Evolutionary conservation across 2,888 invertebrate genomes (phyloP).

Genomic region (Drosophila bunnanda): DNA sequence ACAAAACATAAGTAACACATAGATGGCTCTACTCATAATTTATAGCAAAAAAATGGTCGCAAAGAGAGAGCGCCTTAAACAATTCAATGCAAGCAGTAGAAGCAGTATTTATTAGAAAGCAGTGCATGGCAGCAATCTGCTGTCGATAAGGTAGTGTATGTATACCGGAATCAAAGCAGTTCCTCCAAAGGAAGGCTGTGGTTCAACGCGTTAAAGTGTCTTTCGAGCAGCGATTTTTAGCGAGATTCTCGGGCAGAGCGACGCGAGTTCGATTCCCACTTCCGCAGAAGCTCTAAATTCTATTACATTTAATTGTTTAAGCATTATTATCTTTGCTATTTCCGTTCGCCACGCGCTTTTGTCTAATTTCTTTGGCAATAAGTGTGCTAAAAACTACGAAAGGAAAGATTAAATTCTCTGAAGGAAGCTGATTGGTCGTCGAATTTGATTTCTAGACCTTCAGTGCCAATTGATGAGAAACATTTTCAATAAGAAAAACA

Average conservation of each 20-base stretch:
- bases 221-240: too few species aligned
- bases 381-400: slow-evolving; percentile 53
- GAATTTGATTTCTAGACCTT: slow-evolving; percentile 58
- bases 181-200: fast-evolving
- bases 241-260: neutral
- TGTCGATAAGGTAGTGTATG: neutral
- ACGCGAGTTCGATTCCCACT: neutral
- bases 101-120: fast-evolving
- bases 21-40: too few species aligned
- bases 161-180: neutral
- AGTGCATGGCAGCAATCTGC: neutral
- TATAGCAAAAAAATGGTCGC: too few species aligned
- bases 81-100: neutral
- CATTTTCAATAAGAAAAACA: slow-evolving; percentile 22
- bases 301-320: too few species aligned
- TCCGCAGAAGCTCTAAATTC: too few species aligned
- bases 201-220: neutral
- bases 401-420: slow-evolving; percentile 61
- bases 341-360: slow-evolving; percentile 57
- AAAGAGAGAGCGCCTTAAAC: neutral
- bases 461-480: slow-evolving; percentile 64
- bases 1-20: too few species aligned
- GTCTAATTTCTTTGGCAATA: slow-evolving; percentile 43
- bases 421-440: slow-evolving; percentile 65
- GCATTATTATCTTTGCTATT: too few species aligned